phyloP scores from a whole-genome alignment of 2,888 invertebrate genomes.

The Rotaria socialis region DNA sequence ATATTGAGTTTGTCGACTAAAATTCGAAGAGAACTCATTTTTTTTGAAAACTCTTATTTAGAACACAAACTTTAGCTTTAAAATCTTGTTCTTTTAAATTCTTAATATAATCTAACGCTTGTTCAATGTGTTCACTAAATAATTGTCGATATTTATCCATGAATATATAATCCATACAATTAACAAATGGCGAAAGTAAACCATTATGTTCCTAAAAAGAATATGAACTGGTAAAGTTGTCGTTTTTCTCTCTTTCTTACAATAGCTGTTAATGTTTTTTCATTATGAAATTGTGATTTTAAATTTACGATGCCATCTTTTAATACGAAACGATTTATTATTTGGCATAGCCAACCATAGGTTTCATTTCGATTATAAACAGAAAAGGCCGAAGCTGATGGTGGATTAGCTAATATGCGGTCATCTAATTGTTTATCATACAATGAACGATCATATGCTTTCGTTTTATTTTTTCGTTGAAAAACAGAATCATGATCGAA shows the following conservation, averaged over 20 bases:
- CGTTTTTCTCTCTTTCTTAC: constrained; percentile 49
- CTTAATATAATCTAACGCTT: constrained; percentile 57
- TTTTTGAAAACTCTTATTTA: background rate
- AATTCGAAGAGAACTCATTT: constrained; percentile 32
- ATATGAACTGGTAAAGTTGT: too few species aligned
- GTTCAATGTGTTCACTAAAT: constrained; percentile 58
- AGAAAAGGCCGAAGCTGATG: constrained; percentile 42
- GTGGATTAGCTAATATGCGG: constrained; percentile 46
- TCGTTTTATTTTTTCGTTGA: constrained; percentile 50
- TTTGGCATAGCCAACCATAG: constrained; percentile 61
- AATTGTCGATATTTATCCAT: constrained; percentile 54
- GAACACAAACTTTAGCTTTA: constrained; percentile 58
- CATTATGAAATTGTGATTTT: constrained; percentile 53
- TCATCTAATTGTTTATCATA: constrained; percentile 43
- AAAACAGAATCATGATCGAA: constrained; percentile 61
- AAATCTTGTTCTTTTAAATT: constrained; percentile 59
- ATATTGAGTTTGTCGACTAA: constrained; percentile 58
- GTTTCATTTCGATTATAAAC: constrained; percentile 51
- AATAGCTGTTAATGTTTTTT: constrained; percentile 56
- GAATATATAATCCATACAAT: constrained; percentile 59
- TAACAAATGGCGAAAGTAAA: constrained; percentile 58
- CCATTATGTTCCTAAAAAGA: constrained; percentile 58
- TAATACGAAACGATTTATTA: constrained; percentile 61
- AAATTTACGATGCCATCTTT: constrained; percentile 59
- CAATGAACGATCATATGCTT: constrained; percentile 4